phyloP scores from a whole-genome alignment of 2,113 vertebrate genomes.

The Cheilinus undulatus region DNA sequence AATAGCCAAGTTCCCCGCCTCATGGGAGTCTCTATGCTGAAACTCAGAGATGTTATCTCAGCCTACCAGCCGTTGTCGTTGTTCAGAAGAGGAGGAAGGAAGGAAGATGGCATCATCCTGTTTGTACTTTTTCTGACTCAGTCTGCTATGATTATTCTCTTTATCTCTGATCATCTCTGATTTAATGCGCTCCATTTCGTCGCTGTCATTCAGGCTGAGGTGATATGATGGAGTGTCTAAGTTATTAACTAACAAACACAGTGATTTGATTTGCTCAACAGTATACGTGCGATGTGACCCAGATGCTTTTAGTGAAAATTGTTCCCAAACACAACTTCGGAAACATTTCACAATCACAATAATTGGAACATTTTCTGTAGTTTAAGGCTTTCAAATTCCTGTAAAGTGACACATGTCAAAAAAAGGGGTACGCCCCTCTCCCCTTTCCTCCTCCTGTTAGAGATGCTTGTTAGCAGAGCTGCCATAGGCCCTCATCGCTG shows the following conservation, averaged over 20 bases:
- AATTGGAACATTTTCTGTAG: constrained; percentile 46
- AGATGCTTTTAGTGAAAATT: constrained; percentile 30
- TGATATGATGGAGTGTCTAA: constrained; percentile 31
- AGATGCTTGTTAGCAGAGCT: constrained; percentile 70
- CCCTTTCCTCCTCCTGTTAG: constrained; percentile 35
- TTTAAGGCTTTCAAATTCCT: constrained; percentile 41
- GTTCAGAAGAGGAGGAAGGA: constrained; percentile 55
- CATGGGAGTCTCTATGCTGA: constrained; percentile 44
- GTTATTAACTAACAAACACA: constrained; percentile 23
- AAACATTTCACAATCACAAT: constrained; percentile 34
- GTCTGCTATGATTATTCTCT: constrained; percentile 31
- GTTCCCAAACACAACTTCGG: constrained; percentile 2
- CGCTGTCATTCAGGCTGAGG: constrained; percentile 36
- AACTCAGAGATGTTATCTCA: constrained; percentile 70
- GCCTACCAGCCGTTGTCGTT: constrained; percentile 29
- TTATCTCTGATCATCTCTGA: constrained; percentile 44
- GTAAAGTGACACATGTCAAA: constrained; percentile 63
- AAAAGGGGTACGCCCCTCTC: constrained; percentile 23
- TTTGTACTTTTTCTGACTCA: constrained; percentile 55
- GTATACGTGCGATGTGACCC: constrained; percentile 6
- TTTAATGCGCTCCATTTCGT: constrained; percentile 14
- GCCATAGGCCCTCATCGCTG: constrained; percentile 55
- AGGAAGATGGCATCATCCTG: constrained; percentile 68
- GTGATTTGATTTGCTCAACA: constrained; percentile 29
- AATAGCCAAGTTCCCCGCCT: constrained; percentile 53